phyloP scores from a whole-genome alignment of 1,140 invertebrate genomes.

The Mya arenaria region DNA sequence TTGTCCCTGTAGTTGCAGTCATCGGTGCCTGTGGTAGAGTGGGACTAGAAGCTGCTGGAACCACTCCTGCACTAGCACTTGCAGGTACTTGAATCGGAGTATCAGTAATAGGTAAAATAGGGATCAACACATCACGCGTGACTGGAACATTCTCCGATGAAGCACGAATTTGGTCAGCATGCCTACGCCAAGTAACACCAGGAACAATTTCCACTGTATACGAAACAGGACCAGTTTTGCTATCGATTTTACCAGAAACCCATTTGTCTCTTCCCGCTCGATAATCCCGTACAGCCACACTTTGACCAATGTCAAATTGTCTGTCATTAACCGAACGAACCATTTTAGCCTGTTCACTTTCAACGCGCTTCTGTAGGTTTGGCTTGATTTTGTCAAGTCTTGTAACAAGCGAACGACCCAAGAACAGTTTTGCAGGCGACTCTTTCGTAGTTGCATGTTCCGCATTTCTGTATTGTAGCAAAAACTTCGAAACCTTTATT shows the following conservation, averaged over 20 bases:
- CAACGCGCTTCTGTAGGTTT: not conserved
- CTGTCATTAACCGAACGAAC: not conserved
- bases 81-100: no score
- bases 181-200: not conserved
- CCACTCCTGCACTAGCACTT: no score
- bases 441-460: conserved; percentile 34
- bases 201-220: conserved; percentile 4
- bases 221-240: not conserved
- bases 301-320: not conserved
- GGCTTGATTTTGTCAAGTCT: conserved; percentile 28
- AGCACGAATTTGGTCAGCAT: conserved; percentile 1
- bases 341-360: conserved; percentile 6
- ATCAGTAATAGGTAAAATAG: no score
- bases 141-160: not conserved
- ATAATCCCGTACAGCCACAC: not conserved
- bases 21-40: no score
- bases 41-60: no score
- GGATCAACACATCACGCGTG: no score
- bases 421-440: not conserved
- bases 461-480: conserved; percentile 35
- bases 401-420: not conserved
- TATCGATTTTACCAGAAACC: not conserved
- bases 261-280: not conserved
- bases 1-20: no score
- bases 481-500: conserved; percentile 17